Evolutionary conservation across 1,140 invertebrate species (phyloP), one percentile per base, ranked within the genome.

Genomic region (Philaenus spumarius): DNA sequence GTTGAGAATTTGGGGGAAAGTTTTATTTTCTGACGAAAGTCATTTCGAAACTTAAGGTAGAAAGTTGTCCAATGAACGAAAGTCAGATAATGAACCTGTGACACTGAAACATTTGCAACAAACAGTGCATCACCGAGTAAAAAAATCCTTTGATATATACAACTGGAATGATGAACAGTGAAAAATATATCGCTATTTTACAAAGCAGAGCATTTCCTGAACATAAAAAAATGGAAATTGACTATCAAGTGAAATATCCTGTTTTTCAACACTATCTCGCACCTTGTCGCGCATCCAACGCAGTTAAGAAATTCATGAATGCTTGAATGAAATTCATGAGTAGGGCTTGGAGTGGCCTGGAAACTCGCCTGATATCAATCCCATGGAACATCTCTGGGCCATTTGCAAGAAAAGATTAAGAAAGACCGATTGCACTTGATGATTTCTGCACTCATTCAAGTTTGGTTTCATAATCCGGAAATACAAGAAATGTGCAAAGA

Each of bases 161-260:
- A 45, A 9, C 42, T 17, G 42, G 42, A 45, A 45, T 45, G 42
- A 45, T 45, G 42, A 45, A 45, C 15, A 45, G 42, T 45, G 42
- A 9, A 45, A 45, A 45, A 45, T 45, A 45, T 45, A 45, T 45
- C 42, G 14, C 7, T 17, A 45, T 45, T 45, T 45, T 45, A 45
- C 42, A 45, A 45, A 15, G 15, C 15, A 45, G 42, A 45, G 42
- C 20, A 7, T 6, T 45, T 45, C 42, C 15, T 45, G 7, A 45
- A 45, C 42, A 15, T 9, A 15, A 17, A 17, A 45, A 45, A 9
- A 45, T 15, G 6, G 42, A 45, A 9, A 45, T 6, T 45, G 6
- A 9, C 42, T 45, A 9, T n/a, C n/a, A n/a, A n/a, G n/a, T n/a
- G n/a, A n/a, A n/a, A n/a, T n/a, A n/a, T n/a, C n/a, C n/a, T n/a